These are phyloP conservation scores for Tolmerus cingulatus DNA, from an alignment of 2,888 invertebrate genomes.

Conservation along the genomic window DNA sequence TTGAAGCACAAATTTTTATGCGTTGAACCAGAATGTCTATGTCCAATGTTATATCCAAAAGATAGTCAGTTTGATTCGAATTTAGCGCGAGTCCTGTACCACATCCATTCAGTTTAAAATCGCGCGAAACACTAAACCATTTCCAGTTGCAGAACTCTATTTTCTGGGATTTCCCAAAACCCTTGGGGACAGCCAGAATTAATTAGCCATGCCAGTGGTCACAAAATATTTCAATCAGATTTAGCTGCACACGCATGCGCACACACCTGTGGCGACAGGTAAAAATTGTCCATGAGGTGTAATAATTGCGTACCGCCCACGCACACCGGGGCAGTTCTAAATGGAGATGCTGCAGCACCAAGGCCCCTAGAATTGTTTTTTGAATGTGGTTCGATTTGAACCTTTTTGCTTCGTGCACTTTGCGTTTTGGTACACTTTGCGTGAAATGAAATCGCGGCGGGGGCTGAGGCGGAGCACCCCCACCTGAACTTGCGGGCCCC, in stretches of 20 bases:
- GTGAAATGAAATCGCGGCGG: neutral
- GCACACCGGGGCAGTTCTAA: conserved; percentile 22
- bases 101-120: conserved; percentile 23
- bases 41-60: neutral
- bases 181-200: conserved; percentile 16
- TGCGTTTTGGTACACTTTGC: neutral
- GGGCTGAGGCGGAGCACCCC: neutral
- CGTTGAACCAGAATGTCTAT: neutral
- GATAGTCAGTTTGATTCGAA: neutral
- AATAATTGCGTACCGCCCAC: conserved; percentile 52
- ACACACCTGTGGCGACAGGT: conserved; percentile 12
- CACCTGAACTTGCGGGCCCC: neutral
- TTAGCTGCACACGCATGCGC: conserved; percentile 39
- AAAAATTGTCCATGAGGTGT: conserved; percentile 51
- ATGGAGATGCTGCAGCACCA: neutral
- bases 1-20: neutral
- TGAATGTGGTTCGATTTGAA: neutral
- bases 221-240: conserved; percentile 30
- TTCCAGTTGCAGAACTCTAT: conserved; percentile 7
- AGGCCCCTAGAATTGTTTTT: neutral
- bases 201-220: conserved; percentile 33
- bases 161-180: conserved; percentile 26
- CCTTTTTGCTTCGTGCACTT: neutral
- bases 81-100: conserved; percentile 1
- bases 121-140: conserved; percentile 30